Base-by-base conservation (phyloP, 2,888 invertebrate species). In the Macaria liturata region DNA sequence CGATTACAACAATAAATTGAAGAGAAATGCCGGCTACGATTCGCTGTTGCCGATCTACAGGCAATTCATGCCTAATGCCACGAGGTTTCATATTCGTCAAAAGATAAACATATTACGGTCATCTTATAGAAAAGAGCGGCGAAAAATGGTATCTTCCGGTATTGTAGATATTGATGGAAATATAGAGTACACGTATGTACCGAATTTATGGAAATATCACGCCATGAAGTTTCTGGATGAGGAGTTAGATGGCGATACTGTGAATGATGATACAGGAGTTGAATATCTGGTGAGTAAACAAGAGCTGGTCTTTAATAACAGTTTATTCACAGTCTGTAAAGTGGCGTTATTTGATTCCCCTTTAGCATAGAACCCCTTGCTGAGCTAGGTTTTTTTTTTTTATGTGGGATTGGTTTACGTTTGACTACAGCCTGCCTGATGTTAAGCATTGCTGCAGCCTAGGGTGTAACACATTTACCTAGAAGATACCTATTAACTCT, bases 61-160 rank as follows among this genome's bases (percentile, higher is more conserved):
- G 54, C 69, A 67, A 46, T 68, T 68, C 55, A 64, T 71, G 54
- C 72, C 68, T 0, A 53, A 51, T 3, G 76, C 78, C 0, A 75
- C 70, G 4, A 56, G 70, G 32, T 56, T 57, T 45, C 66, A 58
- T 45, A 76, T 78, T 8, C 71, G 76, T 9, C 71, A 70, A 47
- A 78, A 80, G 69, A 79, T 80, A 57, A 80, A 80, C 44, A 69
- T 70, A 54, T 40, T 78, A 46, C 68, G 80, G n/a, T 78, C 78
- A 5, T 61, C 64, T 0, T 80, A 77, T 47, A 71, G 74, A 45
- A 78, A 78, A 63, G 72, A 71, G 3, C 58, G 70, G 3, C 66
- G 63, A 34, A 75, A 64, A 64, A 64, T 74, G 64, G 63, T 73
- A 44, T 62, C 62, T 9, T 76, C 80, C 2, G 71, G 67, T 58